Evolutionary conservation across 1,140 invertebrate genomes (phyloP), one percentile per base, ranked within the genome.

Genomic region (Leptestheria dahalacensis): DNA sequence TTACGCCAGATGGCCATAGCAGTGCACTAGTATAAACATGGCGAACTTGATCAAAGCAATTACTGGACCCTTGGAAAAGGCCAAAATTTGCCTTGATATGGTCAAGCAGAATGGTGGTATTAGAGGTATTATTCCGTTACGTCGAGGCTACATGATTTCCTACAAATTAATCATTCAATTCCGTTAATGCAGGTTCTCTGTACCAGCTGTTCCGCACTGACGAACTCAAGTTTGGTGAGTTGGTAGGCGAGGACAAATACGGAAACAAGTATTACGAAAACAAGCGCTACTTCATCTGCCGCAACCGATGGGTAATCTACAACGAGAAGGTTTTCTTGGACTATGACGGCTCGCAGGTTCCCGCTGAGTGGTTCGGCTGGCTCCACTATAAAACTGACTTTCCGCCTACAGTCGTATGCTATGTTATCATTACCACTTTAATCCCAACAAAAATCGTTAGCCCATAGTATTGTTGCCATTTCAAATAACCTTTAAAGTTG

Each of bases 241-340:
- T 91, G 0, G 79, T 97, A n/a, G 96, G 96, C n/a, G 80, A 79
- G 61, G 96, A 99, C 71, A 85, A 91, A 70, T 93, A 82, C 72
- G 95, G 96, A 29, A 99, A 99, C 73, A 92, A 87, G 71, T 99
- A 99, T 72, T 99, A 80, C 72, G 85, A 97, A 77, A 96, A 97
- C 69, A 83, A 86, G 25, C 74, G 77, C 48, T 91, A 88, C 70
- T 95, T 97, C 73, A 84, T 86, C 70, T 83, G 81, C 51, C 78
- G 90, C 57, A 97, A 94, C 74, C 78, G 96, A 64, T 99, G 95
- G 94, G 82, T 99, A 3, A 83, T 88, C 65, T 99, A 91, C 70
- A 74, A 81, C 10, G 81, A 86, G 12, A 78, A 82, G 62, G 75
- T 80, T 59, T 74, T 78, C 67, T 70, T 93, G 66, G 83, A 97